Evolutionary conservation across 2,113 vertebrate species (phyloP), one percentile per base, ranked within the genome.

Genomic region (Panthera leo): DNA sequence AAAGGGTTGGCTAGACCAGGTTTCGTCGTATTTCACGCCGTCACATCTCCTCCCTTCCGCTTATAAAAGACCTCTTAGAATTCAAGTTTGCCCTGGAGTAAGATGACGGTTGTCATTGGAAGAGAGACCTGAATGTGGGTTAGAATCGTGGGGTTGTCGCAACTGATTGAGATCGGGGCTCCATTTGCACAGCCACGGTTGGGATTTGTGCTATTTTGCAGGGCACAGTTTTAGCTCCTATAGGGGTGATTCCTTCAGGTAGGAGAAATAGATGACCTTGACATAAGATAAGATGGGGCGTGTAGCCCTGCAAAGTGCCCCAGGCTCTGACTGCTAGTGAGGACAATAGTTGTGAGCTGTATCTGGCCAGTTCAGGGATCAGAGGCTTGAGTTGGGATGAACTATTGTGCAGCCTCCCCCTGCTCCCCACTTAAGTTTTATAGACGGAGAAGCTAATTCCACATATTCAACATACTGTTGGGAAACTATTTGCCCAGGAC

Each of bases 81-180:
- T 93, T 94, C 55, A 76, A 18, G 48, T 94, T 91, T 98, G 42
- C 48, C 42, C 18, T 82, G 6, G 11, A 9, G 0, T 86, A 68
- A 27, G 25, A 97, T 78, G 89, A 75, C 84, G 21, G 19, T 92
- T 92, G 61, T 79, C 76, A 25, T 73, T 89, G 19, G 73, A 92
- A 97, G 58, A 85, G 25, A 67, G 53, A 73, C 67, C 58, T 67
- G 75, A 82, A 82, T 90, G 80, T 96, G 91, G 42, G 36, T 95
- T 95, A 92, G 45, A 48, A 67, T 95, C 73, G 45, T 92, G 90
- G 51, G 13, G 34, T 71, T 96, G 70, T 97, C 95, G 53, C n/a
- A 88, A n/a, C 48, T 82, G 27, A 65, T 58, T 95, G 88, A 94
- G 76, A 96, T 68, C 84, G 48, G 2, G n/a, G 31, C 48, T 42